These are phyloP conservation scores for Aleiodes testaceus DNA, from an alignment of 2,888 invertebrate species.

Conservation along the genomic window DNA sequence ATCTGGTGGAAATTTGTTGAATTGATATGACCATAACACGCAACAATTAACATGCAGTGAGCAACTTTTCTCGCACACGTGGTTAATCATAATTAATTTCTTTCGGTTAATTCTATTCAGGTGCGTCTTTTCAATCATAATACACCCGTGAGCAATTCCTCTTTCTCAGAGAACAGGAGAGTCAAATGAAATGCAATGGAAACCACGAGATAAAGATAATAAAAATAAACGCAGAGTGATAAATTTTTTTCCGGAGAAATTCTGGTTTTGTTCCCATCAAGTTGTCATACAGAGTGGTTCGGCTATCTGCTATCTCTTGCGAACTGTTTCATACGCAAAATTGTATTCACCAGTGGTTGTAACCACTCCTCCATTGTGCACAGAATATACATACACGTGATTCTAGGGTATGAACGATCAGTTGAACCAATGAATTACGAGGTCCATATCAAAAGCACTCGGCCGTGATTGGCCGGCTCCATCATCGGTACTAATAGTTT, in stretches of 20 bases:
- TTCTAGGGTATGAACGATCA: conserved; percentile 39
- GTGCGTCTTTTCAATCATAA: neutral
- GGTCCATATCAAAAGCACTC: conserved; percentile 49
- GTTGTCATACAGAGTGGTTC: conserved; percentile 47
- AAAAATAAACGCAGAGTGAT: conserved; percentile 36
- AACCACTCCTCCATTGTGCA: neutral
- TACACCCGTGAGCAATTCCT: conserved; percentile 32
- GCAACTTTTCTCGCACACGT: neutral
- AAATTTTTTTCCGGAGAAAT: conserved; percentile 44
- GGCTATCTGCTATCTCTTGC: conserved; percentile 47
- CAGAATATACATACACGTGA: conserved; percentile 37
- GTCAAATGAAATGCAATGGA: too few relatives aligned
- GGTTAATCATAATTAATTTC: neutral
- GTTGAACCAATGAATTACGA: conserved; percentile 51
- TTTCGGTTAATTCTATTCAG: neutral
- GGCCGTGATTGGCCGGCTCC: conserved; percentile 48
- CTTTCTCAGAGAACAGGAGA: conserved; percentile 8
- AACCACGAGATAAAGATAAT: too few relatives aligned
- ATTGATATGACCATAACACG: conserved; percentile 20
- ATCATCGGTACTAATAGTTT: conserved; percentile 45
- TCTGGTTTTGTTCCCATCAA: conserved; percentile 44
- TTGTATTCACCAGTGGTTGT: conserved; percentile 34
- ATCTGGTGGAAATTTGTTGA: conserved; percentile 20
- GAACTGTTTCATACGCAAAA: conserved; percentile 48
- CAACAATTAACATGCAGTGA: conserved; percentile 24